Percentiles rank a stretch among this genome's conserved stretches.
Evolutionary conservation across 2,797 vertebrate genomes (phyloP).

Genomic region (Choloepus didactylus): DNA sequence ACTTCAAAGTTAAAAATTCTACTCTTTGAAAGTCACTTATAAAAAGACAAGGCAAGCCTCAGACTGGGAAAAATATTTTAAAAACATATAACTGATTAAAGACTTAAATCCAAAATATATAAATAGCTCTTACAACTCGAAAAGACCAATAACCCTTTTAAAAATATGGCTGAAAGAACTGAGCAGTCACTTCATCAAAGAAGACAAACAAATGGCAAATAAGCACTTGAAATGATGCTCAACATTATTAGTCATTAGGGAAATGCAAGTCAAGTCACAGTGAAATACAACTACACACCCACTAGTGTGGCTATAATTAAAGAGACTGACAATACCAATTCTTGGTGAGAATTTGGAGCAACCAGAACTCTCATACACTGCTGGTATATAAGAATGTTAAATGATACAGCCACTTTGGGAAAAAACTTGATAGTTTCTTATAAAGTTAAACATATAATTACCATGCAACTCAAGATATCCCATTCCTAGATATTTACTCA

Average conservation of each 20-base stretch:
- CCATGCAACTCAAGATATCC: neutral
- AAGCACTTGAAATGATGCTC: neutral
- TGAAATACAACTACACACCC: neutral
- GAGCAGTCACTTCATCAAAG: neutral
- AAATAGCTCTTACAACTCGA: neutral
- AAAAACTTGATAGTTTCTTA: slow-evolving; percentile 21
- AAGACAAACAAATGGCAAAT: neutral
- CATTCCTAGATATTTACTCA: neutral
- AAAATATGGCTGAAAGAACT: slow-evolving; percentile 12
- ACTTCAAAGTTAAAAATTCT: neutral
- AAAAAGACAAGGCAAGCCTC: neutral
- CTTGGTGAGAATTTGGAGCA: neutral
- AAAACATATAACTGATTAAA: slow-evolving; percentile 36
- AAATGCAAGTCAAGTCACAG: neutral
- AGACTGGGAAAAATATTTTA: neutral
- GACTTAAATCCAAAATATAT: neutral
- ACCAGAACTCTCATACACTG: neutral
- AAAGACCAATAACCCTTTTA: neutral
- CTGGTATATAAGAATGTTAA: neutral
- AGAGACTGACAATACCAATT: slow-evolving; percentile 10
- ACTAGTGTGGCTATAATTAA: neutral
- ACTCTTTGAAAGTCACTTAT: slow-evolving; percentile 29
- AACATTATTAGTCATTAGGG: slow-evolving; percentile 10
- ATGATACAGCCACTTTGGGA: slow-evolving; percentile 10
- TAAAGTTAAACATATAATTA: neutral